phyloP scores from a whole-genome alignment of 2,113 vertebrate species.

The Phaethornis superciliosus region DNA sequence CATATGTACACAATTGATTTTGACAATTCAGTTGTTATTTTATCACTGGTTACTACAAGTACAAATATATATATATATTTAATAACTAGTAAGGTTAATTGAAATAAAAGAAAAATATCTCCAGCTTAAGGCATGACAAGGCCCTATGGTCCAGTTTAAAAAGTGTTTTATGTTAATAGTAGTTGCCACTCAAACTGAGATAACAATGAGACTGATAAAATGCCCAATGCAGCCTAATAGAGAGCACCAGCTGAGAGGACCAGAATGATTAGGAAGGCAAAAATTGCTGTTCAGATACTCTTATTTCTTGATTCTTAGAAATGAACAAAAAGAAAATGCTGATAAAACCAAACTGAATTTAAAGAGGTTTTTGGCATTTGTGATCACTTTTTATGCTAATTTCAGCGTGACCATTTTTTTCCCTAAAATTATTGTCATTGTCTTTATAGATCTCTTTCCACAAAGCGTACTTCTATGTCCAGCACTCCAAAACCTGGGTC shows the following conservation, averaged over 20 bases:
- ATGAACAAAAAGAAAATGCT: not conserved
- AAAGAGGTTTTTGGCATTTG: rapidly evolving
- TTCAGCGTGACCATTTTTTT: not conserved
- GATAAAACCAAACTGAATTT: not conserved
- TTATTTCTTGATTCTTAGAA: not conserved
- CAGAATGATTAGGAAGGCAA: not conserved
- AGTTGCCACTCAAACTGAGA: not conserved
- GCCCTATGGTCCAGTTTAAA: not conserved
- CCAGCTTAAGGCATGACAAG: not conserved
- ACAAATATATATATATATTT: not conserved
- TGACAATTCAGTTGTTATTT: not conserved
- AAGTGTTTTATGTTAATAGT: not conserved
- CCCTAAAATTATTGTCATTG: not conserved
- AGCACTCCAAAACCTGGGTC: not conserved
- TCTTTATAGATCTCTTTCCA: not conserved
- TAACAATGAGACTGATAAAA: not conserved
- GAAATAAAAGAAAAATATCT: not conserved
- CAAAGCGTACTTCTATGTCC: not conserved
- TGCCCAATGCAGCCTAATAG: not conserved
- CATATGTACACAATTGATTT: not conserved
- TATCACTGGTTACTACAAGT: not conserved
- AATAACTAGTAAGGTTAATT: not conserved
- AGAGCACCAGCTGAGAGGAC: not conserved
- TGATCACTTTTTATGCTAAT: not conserved
- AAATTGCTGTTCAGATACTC: not conserved